Conservation (phyloP, 2,888 invertebrate species). For the Furcula furcula region DNA sequence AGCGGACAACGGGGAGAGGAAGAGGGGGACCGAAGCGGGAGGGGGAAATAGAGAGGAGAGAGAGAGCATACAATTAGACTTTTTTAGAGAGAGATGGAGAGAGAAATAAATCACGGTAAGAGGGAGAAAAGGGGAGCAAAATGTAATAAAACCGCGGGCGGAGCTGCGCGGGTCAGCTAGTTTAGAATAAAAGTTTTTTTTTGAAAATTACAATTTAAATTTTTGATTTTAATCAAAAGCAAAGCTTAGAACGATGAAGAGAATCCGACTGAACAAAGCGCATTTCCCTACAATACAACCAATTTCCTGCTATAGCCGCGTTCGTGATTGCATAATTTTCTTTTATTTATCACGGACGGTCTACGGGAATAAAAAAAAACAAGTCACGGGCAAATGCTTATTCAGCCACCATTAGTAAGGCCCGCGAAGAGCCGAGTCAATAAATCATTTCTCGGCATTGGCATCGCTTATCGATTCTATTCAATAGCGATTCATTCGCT, state of each 20-base stretch:
- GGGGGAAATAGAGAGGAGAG: too few species aligned
- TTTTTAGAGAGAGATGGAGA: too few species aligned
- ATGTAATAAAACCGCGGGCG: too few species aligned
- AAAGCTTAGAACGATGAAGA: background rate
- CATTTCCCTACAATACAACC: slow-evolving; percentile 27
- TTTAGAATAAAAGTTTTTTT: too few species aligned
- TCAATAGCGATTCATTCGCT: slow-evolving; percentile 62
- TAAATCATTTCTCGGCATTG: slow-evolving; percentile 70
- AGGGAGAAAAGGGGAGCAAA: too few species aligned
- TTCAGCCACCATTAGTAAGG: slow-evolving; percentile 45
- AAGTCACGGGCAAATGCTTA: slow-evolving; percentile 39
- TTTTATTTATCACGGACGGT: slow-evolving; percentile 41
- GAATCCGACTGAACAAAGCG: slow-evolving; percentile 13
- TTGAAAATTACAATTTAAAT: too few species aligned
- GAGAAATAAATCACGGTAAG: too few species aligned
- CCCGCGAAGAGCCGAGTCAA: slow-evolving; percentile 56
- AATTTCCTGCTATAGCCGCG: slow-evolving; percentile 28
- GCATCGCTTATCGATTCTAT: slow-evolving; percentile 68
- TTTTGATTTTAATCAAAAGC: background rate
- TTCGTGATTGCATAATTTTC: slow-evolving; percentile 44
- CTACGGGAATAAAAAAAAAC: slow-evolving; percentile 40
- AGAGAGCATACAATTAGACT: too few species aligned
- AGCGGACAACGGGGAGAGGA: too few species aligned
- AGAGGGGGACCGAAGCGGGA: too few species aligned
- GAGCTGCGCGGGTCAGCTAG: too few species aligned